phyloP scores from a whole-genome alignment of 37 sponge, comb jelly and placozoan genomes.

The Beroe forskalii region DNA sequence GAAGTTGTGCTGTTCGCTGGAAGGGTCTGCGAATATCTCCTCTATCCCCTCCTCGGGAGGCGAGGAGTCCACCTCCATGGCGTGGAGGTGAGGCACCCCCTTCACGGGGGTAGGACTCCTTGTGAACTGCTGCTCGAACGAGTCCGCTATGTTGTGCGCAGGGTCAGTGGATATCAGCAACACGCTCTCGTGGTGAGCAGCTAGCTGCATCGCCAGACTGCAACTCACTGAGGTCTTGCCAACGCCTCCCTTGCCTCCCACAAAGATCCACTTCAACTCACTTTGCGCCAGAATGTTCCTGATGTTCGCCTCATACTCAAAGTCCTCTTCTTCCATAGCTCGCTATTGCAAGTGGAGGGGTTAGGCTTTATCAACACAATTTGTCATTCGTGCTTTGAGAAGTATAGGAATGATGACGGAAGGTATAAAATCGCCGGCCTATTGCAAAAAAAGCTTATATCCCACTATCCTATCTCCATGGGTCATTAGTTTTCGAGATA shows the following conservation, averaged over 20 bases:
- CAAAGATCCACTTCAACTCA: slow-evolving; percentile 97
- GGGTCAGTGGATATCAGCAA: slow-evolving; percentile 97
- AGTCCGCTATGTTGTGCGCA: slow-evolving; percentile 96
- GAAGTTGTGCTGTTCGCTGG: slow-evolving; percentile 33
- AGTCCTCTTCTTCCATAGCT: neutral
- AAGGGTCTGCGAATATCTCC: slow-evolving; percentile 47
- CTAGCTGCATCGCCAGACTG: slow-evolving; percentile 83
- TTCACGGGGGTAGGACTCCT: slow-evolving; percentile 78
- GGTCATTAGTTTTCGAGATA: too few relatives aligned
- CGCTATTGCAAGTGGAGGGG: too few relatives aligned
- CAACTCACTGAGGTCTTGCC: slow-evolving; percentile 93
- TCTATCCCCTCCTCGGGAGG: slow-evolving; percentile 58
- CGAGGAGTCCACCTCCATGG: slow-evolving; percentile 78
- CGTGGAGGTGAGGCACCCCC: slow-evolving; percentile 82
- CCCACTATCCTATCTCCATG: too few relatives aligned
- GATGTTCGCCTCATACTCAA: slow-evolving; percentile 71
- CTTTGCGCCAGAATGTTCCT: slow-evolving; percentile 82
- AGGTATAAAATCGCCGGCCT: too few relatives aligned
- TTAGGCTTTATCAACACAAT: too few relatives aligned
- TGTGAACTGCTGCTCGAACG: slow-evolving; percentile 95
- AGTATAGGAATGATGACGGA: too few relatives aligned
- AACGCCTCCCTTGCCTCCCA: slow-evolving; percentile 98
- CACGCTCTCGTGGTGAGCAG: slow-evolving; percentile 68
- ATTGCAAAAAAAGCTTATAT: too few relatives aligned
- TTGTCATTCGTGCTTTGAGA: too few relatives aligned